These are phyloP conservation scores for Amazona vittata DNA, from an alignment of 2,113 vertebrate species.

Conservation along the genomic window DNA sequence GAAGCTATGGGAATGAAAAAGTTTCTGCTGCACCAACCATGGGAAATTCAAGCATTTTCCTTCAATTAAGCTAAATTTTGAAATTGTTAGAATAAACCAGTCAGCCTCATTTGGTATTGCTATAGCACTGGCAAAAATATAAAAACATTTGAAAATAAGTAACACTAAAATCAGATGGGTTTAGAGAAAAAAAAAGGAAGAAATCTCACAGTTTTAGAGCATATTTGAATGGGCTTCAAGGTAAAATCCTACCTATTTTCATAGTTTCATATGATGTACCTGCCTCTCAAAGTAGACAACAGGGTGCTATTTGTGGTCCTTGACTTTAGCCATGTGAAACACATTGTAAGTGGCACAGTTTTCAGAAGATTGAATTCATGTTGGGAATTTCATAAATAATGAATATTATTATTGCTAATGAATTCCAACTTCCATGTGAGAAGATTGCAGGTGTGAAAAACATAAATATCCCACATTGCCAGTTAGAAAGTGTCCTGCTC, in stretches of 20 bases:
- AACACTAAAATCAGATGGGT: background rate
- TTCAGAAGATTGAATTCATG: background rate
- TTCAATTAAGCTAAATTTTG: background rate
- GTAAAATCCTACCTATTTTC: background rate
- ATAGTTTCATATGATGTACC: background rate
- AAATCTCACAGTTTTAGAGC: background rate
- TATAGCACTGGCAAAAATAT: background rate
- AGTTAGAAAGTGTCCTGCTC: background rate
- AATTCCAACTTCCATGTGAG: background rate
- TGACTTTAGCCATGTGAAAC: background rate
- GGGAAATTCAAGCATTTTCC: background rate
- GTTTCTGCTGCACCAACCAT: background rate
- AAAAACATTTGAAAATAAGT: background rate
- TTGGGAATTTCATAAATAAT: background rate
- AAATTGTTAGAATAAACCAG: background rate
- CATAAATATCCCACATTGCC: background rate
- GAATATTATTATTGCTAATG: background rate
- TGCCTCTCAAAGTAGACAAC: background rate
- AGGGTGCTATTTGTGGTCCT: background rate
- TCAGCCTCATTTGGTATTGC: background rate
- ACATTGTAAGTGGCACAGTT: background rate
- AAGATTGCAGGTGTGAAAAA: background rate
- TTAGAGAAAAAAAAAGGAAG: background rate
- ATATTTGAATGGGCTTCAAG: background rate
- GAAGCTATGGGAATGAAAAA: background rate